These are phyloP conservation scores for Drosophila ficusphila DNA, from an alignment of 1,140 invertebrate species.

Conservation along the genomic window DNA sequence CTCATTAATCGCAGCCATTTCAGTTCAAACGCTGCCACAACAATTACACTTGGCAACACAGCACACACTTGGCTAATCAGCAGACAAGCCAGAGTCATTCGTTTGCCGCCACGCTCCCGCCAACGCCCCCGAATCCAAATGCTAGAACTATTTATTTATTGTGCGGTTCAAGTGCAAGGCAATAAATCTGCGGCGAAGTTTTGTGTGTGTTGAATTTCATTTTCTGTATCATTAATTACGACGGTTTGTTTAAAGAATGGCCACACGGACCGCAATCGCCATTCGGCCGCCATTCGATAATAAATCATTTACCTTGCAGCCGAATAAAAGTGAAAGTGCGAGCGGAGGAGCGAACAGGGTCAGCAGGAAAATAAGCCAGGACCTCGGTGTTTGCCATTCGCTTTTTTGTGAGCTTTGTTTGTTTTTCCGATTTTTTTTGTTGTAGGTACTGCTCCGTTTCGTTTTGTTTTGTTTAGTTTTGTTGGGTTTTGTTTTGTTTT, in stretches of 20 bases:
- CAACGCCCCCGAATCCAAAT: too few species aligned
- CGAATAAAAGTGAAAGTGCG: conserved; percentile 39
- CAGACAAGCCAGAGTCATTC: not conserved
- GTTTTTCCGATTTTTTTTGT: conserved; percentile 24
- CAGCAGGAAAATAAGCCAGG: conserved; percentile 31
- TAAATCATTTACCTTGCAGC: conserved; percentile 64
- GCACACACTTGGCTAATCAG: conserved; percentile 35
- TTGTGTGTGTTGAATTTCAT: conserved; percentile 53
- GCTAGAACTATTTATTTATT: conserved; percentile 43
- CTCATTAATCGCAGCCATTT: conserved; percentile 12
- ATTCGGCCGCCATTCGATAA: conserved; percentile 41
- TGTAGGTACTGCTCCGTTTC: too few species aligned
- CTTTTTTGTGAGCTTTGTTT: conserved; percentile 27
- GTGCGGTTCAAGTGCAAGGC: conserved; percentile 48
- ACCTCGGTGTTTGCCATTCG: conserved; percentile 4
- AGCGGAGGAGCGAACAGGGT: conserved; percentile 10
- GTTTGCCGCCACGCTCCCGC: conserved; percentile 5
- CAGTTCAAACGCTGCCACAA: not conserved
- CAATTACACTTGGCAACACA: conserved; percentile 28
- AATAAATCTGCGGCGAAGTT: conserved; percentile 46
- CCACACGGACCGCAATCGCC: conserved; percentile 22
- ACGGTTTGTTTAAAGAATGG: conserved; percentile 48
- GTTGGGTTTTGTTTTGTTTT: conserved; percentile 5
- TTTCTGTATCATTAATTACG: conserved; percentile 53
- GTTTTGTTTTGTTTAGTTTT: not conserved